Evolutionary conservation across 2,797 vertebrate species (phyloP), one percentile per base, ranked within the genome.

Genomic region (Gymnodraco acuticeps): DNA sequence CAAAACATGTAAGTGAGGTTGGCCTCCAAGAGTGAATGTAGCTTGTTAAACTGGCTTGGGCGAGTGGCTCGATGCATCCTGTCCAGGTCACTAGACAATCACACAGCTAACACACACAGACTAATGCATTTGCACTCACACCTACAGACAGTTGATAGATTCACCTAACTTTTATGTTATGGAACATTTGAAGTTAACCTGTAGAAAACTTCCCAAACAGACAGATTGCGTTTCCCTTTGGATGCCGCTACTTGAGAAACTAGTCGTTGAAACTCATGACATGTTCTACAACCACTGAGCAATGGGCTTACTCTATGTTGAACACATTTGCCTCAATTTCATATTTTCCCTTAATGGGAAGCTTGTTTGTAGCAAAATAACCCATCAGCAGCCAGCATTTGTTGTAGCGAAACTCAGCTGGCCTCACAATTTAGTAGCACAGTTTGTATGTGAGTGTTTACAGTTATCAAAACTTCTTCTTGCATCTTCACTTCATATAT

Each of bases 71-170:
- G 27, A 2, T 23, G 47, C 66, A 59, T 74, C 41, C 65, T 47
- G 19, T 79, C 64, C 68, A 79, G 77, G 75, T 76, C 73, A 80
- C 45, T 70, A 43, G 59, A 62, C 52, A 67, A 10, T 75, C 15
- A 12, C 41, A 41, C 27, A 69, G 27, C 27, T 27, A 27, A 62
- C 67, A 64, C 63, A 70, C 27, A 27, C 27, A 27, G 27, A 27
- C 27, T 43, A 53, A 66, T 64, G 74, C 60, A 71, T 68, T 82
- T 56, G 65, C 72, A 50, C 64, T 70, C 59, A 70, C 47, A 71
- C 67, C 38, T 52, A 58, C 27, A 70, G 53, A 73, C 64, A 73
- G 38, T 41, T 48, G 38, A 13, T 27, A 31, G 52, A 75, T 85
- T 78, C 43, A 64, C 17, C 59, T 60, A 66, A 64, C 55, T 47